Evolutionary conservation across 2,888 invertebrate genomes (phyloP), one percentile per base, ranked within the genome.

Genomic region (Limnephilus marmoratus): DNA sequence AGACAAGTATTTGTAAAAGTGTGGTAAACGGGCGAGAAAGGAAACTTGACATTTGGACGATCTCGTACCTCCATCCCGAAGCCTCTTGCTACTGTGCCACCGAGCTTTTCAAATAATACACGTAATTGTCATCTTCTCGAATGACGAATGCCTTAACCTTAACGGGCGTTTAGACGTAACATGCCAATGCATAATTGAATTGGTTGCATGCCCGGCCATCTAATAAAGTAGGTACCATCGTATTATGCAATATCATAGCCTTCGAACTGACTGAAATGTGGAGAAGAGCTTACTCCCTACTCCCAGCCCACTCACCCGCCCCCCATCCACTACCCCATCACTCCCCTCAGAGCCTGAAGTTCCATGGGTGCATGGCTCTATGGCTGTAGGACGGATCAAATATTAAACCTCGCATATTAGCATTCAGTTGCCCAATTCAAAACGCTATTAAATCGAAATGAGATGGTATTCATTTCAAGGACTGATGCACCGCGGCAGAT

Each of bases 181-280:
- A 68, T 68, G 68, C 68, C 68, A 68, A 68, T 68, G 68, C 24
- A 68, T 68, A 68, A 68, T 68, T 24, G 68, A 68, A 68, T 24
- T 24, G 24, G 68, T 68, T 68, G 68, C 68, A 68, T 68, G 68
- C 68, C 68, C 68, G 24, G 24, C 68, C 68, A 68, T 68, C 68
- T 68, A 68, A 68, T 68, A 68, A 68, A 68, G 68, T 24, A 68
- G 68, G 68, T 68, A 68, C 68, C 68, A 68, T 68, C 24, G 24
- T n/a, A 68, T 68, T 68, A 68, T 68, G 68, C 68, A 68, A 68
- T 24, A 68, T 68, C 68, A 68, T 24, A 68, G 68, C 24, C 68
- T 68, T 68, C 68, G 68, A n/a, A 68, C 68, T 68, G 68, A 68
- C 68, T 68, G 68, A 68, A 68, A 68, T 68, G 68, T 68, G 68